Evolutionary conservation across 2,113 vertebrate species (phyloP), one percentile per base, ranked within the genome.

Genomic region (Engystomops pustulosus): DNA sequence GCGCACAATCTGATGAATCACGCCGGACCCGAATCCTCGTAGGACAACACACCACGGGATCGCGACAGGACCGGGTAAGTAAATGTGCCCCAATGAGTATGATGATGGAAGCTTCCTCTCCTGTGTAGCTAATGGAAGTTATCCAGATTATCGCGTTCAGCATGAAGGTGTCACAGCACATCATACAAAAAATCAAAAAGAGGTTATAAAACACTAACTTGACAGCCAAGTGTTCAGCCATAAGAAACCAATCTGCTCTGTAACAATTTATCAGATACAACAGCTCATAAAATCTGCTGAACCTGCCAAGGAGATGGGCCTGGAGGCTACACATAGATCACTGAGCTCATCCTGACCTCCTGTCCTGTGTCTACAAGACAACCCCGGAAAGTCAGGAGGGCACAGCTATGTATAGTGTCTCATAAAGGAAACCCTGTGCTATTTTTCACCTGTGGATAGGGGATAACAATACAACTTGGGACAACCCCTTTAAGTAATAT

Each of bases 261-360:
- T 38, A 67, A 70, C 20, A 70, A 23, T 70, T 70, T 23, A 70
- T n/a, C 38, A 45, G 69, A 44, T 71, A 27, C 11, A 45, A 18
- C 14, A 1, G 41, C 23, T 45, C 38, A 45, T 72, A 45, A 72
- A 20, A 72, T 25, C 11, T 27, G 5, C 44, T 72, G 23, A n/a
- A 72, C 44, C 69, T 72, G 69, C 69, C 69, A 45, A 72, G 45
- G 20, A 72, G 38, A 30, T 62, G 58, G 38, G 15, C 69, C 69
- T 45, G 69, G n/a, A 72, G 69, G 69, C 38, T 45, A 72, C 20
- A 23, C 38, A 25, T 72, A 45, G 41, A 72, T 45, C 20, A 7
- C 11, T 14, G n/a, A 27, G 3, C 7, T 25, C 7, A 45, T 15
- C 10, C 41, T 41, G 20, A 12, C 36, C 8, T 60, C 3, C 55